Evolutionary conservation across 2,113 vertebrate genomes (phyloP).

Genomic region (Toxotes jaculatrix): DNA sequence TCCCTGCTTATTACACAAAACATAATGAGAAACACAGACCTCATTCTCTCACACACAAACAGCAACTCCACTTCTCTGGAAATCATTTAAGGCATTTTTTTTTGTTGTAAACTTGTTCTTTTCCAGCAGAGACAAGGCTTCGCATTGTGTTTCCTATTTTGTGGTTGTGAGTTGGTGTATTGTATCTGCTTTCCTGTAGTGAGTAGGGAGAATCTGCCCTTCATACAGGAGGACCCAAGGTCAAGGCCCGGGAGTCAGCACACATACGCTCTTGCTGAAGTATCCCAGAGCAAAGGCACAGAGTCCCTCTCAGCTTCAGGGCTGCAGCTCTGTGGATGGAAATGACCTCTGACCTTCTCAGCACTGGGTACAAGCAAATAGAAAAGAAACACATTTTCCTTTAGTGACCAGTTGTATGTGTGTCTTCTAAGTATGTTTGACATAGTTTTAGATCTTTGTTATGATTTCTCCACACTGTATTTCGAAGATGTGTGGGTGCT

Average conservation of each 20-base stretch:
- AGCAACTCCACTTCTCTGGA: constrained; percentile 37
- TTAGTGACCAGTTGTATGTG: not conserved
- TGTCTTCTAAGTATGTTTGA: not conserved
- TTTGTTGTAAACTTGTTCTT: constrained; percentile 15
- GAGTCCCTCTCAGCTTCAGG: not conserved
- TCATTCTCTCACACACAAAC: constrained; percentile 22
- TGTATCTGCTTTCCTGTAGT: constrained; percentile 34
- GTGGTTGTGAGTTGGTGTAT: constrained; percentile 13
- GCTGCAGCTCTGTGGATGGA: not conserved
- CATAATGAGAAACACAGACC: constrained; percentile 69
- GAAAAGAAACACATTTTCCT: not conserved
- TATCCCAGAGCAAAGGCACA: constrained; percentile 42
- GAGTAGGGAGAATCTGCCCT: constrained; percentile 32
- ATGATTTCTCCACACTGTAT: not conserved
- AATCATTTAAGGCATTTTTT: constrained; percentile 38
- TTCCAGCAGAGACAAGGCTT: constrained; percentile 16
- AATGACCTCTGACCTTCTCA: constrained; percentile 47
- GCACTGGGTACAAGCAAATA: not conserved
- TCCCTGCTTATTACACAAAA: constrained; percentile 44
- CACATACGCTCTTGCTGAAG: constrained; percentile 34
- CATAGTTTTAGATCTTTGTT: not conserved
- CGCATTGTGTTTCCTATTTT: constrained; percentile 23
- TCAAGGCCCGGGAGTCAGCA: constrained; percentile 28
- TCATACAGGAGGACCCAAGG: constrained; percentile 23
- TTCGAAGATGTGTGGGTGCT: not conserved